Percentiles rank a stretch among this genome's conserved stretches.
Evolutionary conservation across 2,797 vertebrate genomes (phyloP).

Genomic region (Hyperoplus immaculatus): DNA sequence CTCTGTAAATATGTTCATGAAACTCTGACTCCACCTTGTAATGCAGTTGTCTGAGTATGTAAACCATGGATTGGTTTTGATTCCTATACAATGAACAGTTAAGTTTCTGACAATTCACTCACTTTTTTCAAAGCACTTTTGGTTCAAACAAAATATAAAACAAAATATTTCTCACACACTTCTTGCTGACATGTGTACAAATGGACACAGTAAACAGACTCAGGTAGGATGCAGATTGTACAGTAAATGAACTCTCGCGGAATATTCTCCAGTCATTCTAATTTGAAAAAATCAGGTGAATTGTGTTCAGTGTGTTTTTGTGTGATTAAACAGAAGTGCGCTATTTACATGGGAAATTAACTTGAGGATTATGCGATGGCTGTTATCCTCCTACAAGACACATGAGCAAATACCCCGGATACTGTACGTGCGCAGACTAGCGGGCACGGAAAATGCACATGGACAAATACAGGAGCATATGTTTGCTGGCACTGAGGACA

Average conservation of each 20-base stretch:
- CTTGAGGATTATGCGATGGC: conserved; percentile 90
- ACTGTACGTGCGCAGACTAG: conserved; percentile 52
- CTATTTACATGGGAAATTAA: conserved; percentile 99
- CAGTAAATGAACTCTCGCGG: not conserved
- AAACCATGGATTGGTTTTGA: not conserved
- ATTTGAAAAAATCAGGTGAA: conserved; percentile 34
- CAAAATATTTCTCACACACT: not conserved
- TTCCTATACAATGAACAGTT: not conserved
- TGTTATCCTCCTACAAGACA: conserved; percentile 85
- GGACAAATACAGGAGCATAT: conserved; percentile 68
- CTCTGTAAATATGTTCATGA: no score
- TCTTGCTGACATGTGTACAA: not conserved
- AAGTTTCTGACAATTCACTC: not conserved
- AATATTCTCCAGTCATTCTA: not conserved
- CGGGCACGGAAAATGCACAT: conserved; percentile 41
- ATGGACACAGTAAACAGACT: not conserved
- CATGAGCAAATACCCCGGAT: conserved; percentile 78
- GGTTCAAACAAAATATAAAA: not conserved
- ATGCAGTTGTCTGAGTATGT: not conserved
- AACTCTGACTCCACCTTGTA: not conserved
- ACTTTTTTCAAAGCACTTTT: no score
- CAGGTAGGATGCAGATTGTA: not conserved
- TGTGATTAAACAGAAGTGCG: conserved; percentile 95
- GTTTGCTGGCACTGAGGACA: conserved; percentile 63
- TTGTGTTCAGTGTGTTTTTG: conserved; percentile 64